These are phyloP conservation scores for Caenorhabditis sulstoni DNA, from an alignment of 2,888 invertebrate genomes.

Conservation along the genomic window DNA sequence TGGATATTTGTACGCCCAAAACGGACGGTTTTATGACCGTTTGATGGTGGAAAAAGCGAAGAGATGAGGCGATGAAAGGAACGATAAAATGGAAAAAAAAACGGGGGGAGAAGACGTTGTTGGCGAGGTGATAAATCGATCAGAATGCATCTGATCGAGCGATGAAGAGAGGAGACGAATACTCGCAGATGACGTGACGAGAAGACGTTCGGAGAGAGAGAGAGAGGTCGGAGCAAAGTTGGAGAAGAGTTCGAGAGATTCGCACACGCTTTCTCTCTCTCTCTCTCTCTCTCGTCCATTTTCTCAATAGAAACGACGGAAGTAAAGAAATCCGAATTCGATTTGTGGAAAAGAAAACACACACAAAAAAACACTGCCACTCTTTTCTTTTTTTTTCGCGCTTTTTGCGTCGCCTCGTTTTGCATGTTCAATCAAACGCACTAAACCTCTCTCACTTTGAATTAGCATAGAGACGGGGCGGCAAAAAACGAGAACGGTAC, in stretches of 20 bases:
- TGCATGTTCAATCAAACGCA: conserved; percentile 43
- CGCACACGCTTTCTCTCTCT: not conserved
- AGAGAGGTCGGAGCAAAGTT: conserved; percentile 24
- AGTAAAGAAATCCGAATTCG: conserved; percentile 19
- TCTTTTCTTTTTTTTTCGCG: not conserved
- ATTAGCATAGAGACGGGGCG: conserved; percentile 29
- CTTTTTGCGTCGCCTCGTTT: conserved; percentile 9
- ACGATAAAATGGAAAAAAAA: conserved; percentile 35
- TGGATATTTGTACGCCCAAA: conserved; percentile 37
- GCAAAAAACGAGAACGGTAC: not conserved
- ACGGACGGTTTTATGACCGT: conserved; percentile 41
- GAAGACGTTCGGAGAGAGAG: conserved; percentile 16
- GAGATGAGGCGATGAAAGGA: conserved; percentile 35
- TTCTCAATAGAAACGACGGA: conserved; percentile 11
- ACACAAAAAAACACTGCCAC: conserved; percentile 4
- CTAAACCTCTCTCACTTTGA: conserved; percentile 25
- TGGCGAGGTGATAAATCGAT: conserved; percentile 53
- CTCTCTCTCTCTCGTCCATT: conserved; percentile 2
- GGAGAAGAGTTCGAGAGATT: conserved; percentile 15
- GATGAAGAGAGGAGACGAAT: too few relatives aligned
- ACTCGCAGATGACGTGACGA: too few relatives aligned
- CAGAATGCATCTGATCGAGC: conserved; percentile 23
- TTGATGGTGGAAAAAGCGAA: conserved; percentile 19
- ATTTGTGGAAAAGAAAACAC: conserved; percentile 13
- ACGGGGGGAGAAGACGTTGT: conserved; percentile 6